Evolutionary conservation across 35 echinoderm and acorn worm species (phyloP).

Genomic region (Strongylocentrotus purpuratus): DNA sequence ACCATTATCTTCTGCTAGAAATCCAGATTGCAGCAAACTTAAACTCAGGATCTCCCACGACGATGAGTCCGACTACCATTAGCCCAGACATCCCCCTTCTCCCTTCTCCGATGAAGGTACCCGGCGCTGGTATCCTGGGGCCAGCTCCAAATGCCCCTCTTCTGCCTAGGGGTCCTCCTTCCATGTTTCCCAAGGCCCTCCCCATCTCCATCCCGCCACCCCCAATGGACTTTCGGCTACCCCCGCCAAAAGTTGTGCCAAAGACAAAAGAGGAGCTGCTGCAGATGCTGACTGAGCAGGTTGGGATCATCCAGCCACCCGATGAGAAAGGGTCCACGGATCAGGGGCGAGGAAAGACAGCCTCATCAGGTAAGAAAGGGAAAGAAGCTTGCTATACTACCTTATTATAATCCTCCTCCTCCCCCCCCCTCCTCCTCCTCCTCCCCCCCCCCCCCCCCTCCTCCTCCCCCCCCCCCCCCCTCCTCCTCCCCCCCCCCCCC

Average conservation of each 20-base stretch:
- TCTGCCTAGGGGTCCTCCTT: background rate
- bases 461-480: too few species aligned
- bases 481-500: too few species aligned
- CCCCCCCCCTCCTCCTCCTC: too few species aligned
- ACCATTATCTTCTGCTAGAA: background rate
- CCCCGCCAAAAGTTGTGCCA: background rate
- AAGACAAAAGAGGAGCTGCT: background rate
- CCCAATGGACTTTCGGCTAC: background rate
- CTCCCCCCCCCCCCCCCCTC: too few species aligned
- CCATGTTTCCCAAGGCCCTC: conserved; percentile 17
- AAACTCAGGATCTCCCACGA: background rate
- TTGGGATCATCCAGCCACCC: background rate
- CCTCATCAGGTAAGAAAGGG: background rate
- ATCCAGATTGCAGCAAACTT: background rate
- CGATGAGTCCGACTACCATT: background rate
- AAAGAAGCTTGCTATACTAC: too few species aligned
- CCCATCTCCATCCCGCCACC: conserved; percentile 13
- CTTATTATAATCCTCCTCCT: too few species aligned
- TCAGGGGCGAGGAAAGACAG: background rate
- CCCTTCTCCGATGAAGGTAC: conserved; percentile 8
- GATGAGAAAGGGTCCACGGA: background rate
- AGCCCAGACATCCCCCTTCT: background rate
- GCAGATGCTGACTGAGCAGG: background rate
- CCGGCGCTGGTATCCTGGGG: background rate
- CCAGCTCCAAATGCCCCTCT: background rate